phyloP scores from a whole-genome alignment of 2,113 vertebrate genomes.

The Nibea coibor region DNA sequence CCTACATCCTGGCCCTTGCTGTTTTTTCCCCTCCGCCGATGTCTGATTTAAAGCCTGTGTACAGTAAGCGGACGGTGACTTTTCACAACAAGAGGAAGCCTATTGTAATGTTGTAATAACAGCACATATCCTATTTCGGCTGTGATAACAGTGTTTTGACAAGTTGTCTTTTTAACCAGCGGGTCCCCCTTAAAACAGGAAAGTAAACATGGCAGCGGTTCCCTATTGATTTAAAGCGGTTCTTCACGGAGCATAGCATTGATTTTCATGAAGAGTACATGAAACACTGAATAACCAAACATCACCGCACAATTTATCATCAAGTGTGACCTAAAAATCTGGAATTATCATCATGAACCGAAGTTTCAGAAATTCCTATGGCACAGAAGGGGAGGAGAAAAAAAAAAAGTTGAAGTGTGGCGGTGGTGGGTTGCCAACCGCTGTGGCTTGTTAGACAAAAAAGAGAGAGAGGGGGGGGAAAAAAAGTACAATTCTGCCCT shows the following conservation, averaged over 20 bases:
- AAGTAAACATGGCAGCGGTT: conserved; percentile 39
- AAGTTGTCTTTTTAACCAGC: conserved; percentile 37
- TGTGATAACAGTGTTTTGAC: conserved; percentile 68
- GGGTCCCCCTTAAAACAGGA: conserved; percentile 23
- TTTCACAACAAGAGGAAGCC: conserved; percentile 70
- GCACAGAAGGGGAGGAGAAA: not conserved
- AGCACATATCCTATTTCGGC: conserved; percentile 44
- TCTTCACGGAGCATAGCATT: not conserved
- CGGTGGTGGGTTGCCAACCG: not conserved
- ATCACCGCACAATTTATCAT: not conserved
- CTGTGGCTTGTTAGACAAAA: conserved; percentile 27
- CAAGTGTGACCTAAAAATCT: conserved; percentile 19
- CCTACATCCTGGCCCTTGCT: conserved; percentile 56
- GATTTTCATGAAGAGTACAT: conserved; percentile 10
- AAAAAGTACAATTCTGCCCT: conserved; percentile 28
- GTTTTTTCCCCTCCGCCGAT: not conserved
- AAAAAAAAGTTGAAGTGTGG: conserved; percentile 1
- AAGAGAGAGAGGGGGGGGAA: too few species aligned
- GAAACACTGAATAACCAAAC: not conserved
- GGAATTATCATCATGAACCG: not conserved
- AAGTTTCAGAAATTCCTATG: not conserved
- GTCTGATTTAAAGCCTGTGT: conserved; percentile 52
- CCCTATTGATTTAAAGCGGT: conserved; percentile 6
- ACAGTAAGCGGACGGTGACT: conserved; percentile 20
- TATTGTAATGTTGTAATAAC: conserved; percentile 58